A percentile compares a stretch with the other conserved stretches of the same genome.
Conservation (phyloP, 2,888 invertebrate species). For the Idaea aversata region DNA sequence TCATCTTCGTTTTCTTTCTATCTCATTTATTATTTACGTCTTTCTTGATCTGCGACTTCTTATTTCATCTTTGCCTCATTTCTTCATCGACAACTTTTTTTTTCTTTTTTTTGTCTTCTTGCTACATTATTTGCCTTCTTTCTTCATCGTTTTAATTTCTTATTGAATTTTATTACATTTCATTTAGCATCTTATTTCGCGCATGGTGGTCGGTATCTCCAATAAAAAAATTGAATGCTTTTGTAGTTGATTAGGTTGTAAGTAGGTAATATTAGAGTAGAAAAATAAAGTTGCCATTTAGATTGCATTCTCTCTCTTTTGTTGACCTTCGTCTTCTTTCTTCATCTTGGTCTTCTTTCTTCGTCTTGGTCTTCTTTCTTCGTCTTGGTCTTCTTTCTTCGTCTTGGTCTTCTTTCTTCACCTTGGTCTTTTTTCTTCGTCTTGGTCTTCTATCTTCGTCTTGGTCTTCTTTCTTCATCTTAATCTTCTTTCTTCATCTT, state of each 20-base stretch:
- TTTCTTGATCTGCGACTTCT: slow-evolving; percentile 11
- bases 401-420: slow-evolving; percentile 8
- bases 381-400: slow-evolving; percentile 1
- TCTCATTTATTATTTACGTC: slow-evolving; percentile 6
- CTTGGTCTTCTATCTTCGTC: slow-evolving; percentile 15
- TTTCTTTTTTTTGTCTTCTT: no score
- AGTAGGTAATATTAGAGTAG: no score
- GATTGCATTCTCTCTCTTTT: no score
- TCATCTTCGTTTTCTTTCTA: slow-evolving; percentile 8
- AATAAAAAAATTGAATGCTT: no score
- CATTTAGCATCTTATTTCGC: no score
- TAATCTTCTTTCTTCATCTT: background rate
- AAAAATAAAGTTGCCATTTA: no score
- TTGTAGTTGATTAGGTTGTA: no score
- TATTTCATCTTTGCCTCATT: slow-evolving; percentile 12
- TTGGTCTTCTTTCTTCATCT: slow-evolving; percentile 5
- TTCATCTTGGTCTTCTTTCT: slow-evolving; percentile 16
- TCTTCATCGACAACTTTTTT: slow-evolving; percentile 17
- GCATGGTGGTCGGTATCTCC: no score
- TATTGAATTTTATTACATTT: no score
- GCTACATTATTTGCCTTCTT: slow-evolving; percentile 4
- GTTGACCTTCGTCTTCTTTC: slow-evolving; percentile 13
- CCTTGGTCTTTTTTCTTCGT: slow-evolving; percentile 9
- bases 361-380: slow-evolving; percentile 3
- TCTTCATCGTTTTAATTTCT: no score